Evolutionary conservation across 1,140 invertebrate genomes (phyloP), one percentile per base, ranked within the genome.

Genomic region (Daktulosphaira vitifoliae): DNA sequence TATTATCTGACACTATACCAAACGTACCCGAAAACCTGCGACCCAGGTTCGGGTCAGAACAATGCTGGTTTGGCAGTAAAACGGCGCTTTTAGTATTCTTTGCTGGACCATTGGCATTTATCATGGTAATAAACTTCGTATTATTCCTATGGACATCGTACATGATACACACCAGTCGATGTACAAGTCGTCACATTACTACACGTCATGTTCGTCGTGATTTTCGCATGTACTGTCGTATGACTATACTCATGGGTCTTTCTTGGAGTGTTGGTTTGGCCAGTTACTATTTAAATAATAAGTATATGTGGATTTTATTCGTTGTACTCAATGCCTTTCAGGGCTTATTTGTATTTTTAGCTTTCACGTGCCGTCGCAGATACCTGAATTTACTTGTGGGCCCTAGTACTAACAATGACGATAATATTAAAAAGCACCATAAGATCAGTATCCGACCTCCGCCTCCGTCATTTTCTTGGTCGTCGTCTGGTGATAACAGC

Each of bases 291-390:
- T 65, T 79, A 0, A 75, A 79, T 53, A 67, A 75, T 16, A 70
- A 73, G 37, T 70, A 71, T 18, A 69, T 82, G 7, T 77, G 76
- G 72, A 80, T 81, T 68, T 67, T 79, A 6, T 82, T 82, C 70
- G 77, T 82, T 2, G 68, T 77, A 3, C 70, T 82, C 15, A 82
- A 82, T 69, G 78, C 80, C 5, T 73, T 81, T 9, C 81, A 82
- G 70, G 81, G 81, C 2, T 68, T 82, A 9, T 82, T 82, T 70
- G 80, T 83, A 33, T 81, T 82, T 68, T 66, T 81, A 1, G 80
- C 79, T 0, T 82, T 82, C 72, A 79, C 81, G 8, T 81, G 78
- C 68, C 80, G 74, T 6, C 68, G 74, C 7, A 75, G 75, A 67
- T 72, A 75, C 13, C 68, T 74, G 3, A 68, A 71, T 54, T 71